These are phyloP conservation scores for Folsomia candida DNA, from an alignment of 2,888 invertebrate genomes.

Conservation along the genomic window DNA sequence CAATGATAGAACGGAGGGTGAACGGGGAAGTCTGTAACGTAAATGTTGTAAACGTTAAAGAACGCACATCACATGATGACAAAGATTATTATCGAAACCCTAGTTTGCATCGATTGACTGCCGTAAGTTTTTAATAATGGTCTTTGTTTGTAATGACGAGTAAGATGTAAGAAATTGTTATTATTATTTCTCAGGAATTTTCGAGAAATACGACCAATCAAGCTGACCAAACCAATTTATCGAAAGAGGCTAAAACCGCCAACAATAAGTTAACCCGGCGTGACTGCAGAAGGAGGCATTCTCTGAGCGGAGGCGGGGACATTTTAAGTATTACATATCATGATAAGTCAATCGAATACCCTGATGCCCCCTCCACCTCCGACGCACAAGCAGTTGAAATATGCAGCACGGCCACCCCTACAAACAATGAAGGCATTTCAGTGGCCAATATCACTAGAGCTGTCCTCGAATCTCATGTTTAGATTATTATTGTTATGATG, in stretches of 20 bases:
- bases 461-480: constrained; percentile 51
- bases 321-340: constrained; percentile 47
- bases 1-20: constrained; percentile 38
- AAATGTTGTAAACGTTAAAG: background rate
- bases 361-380: constrained; percentile 20
- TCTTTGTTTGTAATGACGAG: background rate
- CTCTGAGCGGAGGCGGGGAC: constrained; percentile 48
- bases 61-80: background rate
- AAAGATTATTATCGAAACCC: constrained; percentile 55
- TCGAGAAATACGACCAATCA: background rate
- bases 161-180: too few species aligned
- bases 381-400: too few species aligned
- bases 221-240: constrained; percentile 1
- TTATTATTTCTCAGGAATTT: background rate
- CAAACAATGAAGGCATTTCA: constrained; percentile 38
- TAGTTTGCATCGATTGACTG: constrained; percentile 57
- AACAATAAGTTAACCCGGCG: constrained; percentile 39
- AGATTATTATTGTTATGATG: background rate
- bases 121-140: constrained; percentile 17
- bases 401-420: constrained; percentile 18
- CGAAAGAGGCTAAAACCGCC: constrained; percentile 42
- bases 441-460: constrained; percentile 43
- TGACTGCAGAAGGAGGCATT: constrained; percentile 47
- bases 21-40: background rate
- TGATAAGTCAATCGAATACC: constrained; percentile 27